Evolutionary conservation across 2,797 vertebrate genomes (phyloP), one percentile per base, ranked within the genome.

Genomic region (Leuciscus waleckii): DNA sequence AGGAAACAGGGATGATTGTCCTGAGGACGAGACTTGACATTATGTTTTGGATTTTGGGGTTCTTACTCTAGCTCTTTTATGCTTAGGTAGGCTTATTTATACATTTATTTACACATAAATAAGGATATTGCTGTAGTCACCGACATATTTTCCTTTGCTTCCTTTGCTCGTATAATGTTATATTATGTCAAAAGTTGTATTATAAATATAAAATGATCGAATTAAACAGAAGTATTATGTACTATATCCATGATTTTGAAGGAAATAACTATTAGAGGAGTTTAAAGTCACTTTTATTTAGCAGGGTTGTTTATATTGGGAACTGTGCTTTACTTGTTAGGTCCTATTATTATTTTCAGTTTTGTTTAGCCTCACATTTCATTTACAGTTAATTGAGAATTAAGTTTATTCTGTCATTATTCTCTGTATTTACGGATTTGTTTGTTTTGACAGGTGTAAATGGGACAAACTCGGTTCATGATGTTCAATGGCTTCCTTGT

Each of bases 401-500:
- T 39, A 4, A 35, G 35, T n/a, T 39, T n/a, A 19, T 77, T 16
- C 7, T 37, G 14, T 56, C 35, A 35, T 23, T 73, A 32, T 35
- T 56, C 19, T 5, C 13, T 74, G 26, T 76, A 68, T 70, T 32
- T 29, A 70, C 29, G 14, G 13, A 56, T 74, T 56, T 68, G 39
- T 74, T 58, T 61, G 23, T 54, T 79, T 21, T 86, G 17, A 73
- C 81, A 90, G 91, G 84, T 84, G 74, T 86, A 23, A 79, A 73
- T 68, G 80, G 74, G 68, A 75, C 92, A 51, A 77, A 81, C 46
- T 29, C 90, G 74, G 29, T 82, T 67, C 46, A 85, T 7, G 90
- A 89, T 82, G 51, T 94, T 17, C 76, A 86, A 43, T 95, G 94
- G 94, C 87, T 96, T 73, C 91, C 93, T 3, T 96, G 95, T 87